Evolutionary conservation across 2,888 invertebrate genomes (phyloP), one percentile per base, ranked within the genome.

Genomic region (Steinernema carpocapsae): DNA sequence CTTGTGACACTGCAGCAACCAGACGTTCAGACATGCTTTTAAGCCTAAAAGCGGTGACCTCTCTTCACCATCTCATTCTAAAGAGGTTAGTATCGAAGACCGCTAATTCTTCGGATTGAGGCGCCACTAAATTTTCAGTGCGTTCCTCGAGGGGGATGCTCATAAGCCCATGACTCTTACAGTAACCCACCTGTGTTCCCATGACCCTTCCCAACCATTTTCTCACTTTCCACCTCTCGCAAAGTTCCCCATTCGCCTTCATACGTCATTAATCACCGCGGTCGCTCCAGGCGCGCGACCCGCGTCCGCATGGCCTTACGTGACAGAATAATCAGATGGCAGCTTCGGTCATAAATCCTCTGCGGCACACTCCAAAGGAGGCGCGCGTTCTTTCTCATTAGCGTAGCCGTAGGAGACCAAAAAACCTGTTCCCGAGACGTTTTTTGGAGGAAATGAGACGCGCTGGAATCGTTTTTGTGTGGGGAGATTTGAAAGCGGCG

Each of bases 371-470:
- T 64, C 64, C 64, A 64, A 64, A 64, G 52, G 26, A 64, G 29
- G 64, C 64, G 64, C 52, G 37, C 56, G 56, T 56, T 56, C 56
- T 17, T 22, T 56, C 56, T 64, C 64, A 64, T 64, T 64, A 64
- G 64, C 64, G 37, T 17, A 32, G 64, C 19, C 32, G 17, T 64
- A 26, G 64, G 32, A 64, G 29, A 29, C 32, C 12, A 12, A 64
- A 64, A 64, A 64, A 64, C 64, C 64, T 64, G 64, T 64, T 64
- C 26, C 32, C 64, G 64, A 64, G 64, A 37, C 64, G 64, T 64
- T 64, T 64, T 64, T 64, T 64, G 64, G 64, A 64, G 64, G 64
- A 64, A 64, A 64, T 32, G 64, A 64, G 26, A 29, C 64, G 64
- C 64, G 64, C 7, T 64, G 17, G 64, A 64, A 64, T 64, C 22